phyloP scores from a whole-genome alignment of 2,888 invertebrate genomes.

The Elmis aenea region DNA sequence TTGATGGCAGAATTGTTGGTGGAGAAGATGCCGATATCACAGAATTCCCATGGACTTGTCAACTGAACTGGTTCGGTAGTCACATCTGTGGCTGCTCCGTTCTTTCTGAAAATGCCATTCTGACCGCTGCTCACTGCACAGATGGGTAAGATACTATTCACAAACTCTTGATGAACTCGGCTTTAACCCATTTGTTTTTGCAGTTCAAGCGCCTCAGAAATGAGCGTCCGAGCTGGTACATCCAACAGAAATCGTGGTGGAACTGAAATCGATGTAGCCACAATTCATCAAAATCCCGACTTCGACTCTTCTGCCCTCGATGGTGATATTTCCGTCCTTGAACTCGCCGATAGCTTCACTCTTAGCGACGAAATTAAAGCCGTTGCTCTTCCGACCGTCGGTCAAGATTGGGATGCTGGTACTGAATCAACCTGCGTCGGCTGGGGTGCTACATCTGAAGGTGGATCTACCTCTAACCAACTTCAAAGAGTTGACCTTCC shows the following conservation, averaged over 20 bases:
- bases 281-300: neutral
- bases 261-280: neutral
- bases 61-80: neutral
- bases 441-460: conserved; percentile 1
- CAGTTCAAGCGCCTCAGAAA: too few species aligned
- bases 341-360: neutral
- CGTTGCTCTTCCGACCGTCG: neutral
- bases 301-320: neutral
- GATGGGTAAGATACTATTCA: neutral
- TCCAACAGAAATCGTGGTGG: neutral
- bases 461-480: neutral
- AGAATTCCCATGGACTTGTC: neutral
- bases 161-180: too few species aligned
- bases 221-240: neutral
- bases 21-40: neutral
- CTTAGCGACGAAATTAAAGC: neutral
- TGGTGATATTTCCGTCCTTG: neutral
- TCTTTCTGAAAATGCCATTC: neutral
- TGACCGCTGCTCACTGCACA: neutral
- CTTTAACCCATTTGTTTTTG: too few species aligned
- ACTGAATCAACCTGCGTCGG: neutral
- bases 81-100: neutral
- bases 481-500: conserved; percentile 5
- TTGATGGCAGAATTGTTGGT: neutral
- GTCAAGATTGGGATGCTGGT: neutral